phyloP scores from a whole-genome alignment of 2,113 vertebrate genomes.

The Mixornis gularis region DNA sequence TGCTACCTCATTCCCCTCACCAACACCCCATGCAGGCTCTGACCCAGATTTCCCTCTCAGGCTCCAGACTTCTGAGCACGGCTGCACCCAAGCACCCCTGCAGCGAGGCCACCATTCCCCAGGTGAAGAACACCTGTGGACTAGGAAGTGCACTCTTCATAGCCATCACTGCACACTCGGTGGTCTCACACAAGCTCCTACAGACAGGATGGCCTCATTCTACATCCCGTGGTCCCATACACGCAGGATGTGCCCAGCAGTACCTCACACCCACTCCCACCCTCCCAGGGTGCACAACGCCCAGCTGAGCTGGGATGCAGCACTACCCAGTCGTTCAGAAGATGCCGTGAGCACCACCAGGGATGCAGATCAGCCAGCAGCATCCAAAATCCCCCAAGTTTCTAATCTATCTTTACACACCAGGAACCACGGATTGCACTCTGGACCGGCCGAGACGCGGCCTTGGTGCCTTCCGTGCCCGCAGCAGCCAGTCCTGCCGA shows the following conservation, averaged over 20 bases:
- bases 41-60: neutral
- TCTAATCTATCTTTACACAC: neutral
- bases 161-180: rapidly evolving
- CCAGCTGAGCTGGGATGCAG: neutral
- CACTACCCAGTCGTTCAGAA: neutral
- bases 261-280: neutral
- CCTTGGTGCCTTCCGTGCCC: neutral
- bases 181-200: neutral
- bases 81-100: neutral
- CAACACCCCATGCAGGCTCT: rapidly evolving
- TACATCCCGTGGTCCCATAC: rapidly evolving
- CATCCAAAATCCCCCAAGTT: neutral
- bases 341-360: rapidly evolving
- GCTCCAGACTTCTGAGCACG: neutral
- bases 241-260: neutral
- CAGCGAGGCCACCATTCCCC: rapidly evolving
- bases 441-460: neutral
- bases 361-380: neutral
- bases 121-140: neutral
- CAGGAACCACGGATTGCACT: neutral
- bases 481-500: no score
- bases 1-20: neutral
- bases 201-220: neutral
- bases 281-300: neutral
- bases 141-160: neutral